phyloP scores from a whole-genome alignment of 2,113 vertebrate species.

The Rhizomys pruinosus region DNA sequence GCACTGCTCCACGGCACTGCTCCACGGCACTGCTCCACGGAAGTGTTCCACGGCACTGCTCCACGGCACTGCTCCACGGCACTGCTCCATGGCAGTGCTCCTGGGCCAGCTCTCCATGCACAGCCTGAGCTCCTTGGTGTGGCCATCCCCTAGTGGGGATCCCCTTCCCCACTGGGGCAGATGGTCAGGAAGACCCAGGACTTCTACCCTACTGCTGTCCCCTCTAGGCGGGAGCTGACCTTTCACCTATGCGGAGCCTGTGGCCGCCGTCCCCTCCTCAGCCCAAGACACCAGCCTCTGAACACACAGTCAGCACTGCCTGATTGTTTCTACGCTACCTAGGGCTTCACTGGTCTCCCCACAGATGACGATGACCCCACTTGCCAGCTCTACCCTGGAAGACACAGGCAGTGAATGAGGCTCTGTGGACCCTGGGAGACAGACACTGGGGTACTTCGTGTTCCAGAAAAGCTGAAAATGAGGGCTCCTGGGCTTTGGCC shows the following conservation, averaged over 20 bases:
- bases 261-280: background rate
- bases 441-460: background rate
- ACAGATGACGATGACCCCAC: background rate
- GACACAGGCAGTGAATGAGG: accelerated
- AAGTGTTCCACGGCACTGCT: too few relatives aligned
- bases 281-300: background rate
- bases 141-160: background rate
- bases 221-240: background rate
- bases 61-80: too few relatives aligned
- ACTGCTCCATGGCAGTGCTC: background rate
- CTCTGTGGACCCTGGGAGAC: background rate
- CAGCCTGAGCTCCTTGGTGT: too few relatives aligned
- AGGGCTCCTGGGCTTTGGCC: background rate
- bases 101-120: background rate
- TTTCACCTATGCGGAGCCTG: background rate
- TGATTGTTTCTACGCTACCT: background rate
- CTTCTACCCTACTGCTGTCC: background rate
- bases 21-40: too few relatives aligned
- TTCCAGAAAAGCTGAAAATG: background rate
- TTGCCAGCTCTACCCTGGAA: background rate
- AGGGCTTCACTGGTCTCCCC: background rate
- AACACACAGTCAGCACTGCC: too few relatives aligned
- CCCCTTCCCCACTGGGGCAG: background rate
- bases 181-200: background rate
- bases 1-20: too few relatives aligned